Base-by-base conservation (phyloP, 1,140 invertebrate genomes). In the Anastatus disparis region DNA sequence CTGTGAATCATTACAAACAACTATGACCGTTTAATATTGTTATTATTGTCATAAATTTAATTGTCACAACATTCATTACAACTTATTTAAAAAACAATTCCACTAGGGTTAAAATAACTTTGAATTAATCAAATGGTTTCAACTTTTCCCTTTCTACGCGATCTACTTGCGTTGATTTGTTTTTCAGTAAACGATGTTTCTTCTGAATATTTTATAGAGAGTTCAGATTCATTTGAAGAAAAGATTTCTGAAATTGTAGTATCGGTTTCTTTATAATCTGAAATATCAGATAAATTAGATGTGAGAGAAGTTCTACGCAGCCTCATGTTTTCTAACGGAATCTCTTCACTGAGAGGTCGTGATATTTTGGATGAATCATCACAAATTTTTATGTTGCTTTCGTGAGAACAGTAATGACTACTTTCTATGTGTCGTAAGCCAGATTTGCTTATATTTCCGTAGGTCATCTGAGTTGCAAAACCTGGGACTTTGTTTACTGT, bases 291-390 rank as follows among this genome's bases (percentile, higher is more conserved):
- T 17, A 78, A 77, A 40, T 78, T 79, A 0, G 75, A 76, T 2
- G 82, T 76, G 48, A 80, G 64, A 27, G 84, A 82, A 29, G 77
- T 76, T 77, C 82, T 83, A 35, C 82, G 72, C 55, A 80, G 67
- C n/a, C 88, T 87, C 80, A 93, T 91, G 75, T 93, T 92, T 79
- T 95, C 94, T 4, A 96, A 78, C 0, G 94, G 94, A 42, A 96
- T 96, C 77, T 96, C 94, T 78, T 93, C 93, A 50, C 90, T 93
- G 22, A 90, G 88, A 13, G 91, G 92, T 71, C 91, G 87, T n/a
- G 91, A 93, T 81, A 89, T 88, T 75, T 89, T 89, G 10, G 91
- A 91, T 31, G 92, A 94, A 35, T 86, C 87, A 31, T 94, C 93
- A 2, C 63, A 35, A 1, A 46, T 15, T 92, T 83, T 53, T 7